Base-by-base conservation (phyloP, 2,797 vertebrate species). In the Syngnathus acus region DNA sequence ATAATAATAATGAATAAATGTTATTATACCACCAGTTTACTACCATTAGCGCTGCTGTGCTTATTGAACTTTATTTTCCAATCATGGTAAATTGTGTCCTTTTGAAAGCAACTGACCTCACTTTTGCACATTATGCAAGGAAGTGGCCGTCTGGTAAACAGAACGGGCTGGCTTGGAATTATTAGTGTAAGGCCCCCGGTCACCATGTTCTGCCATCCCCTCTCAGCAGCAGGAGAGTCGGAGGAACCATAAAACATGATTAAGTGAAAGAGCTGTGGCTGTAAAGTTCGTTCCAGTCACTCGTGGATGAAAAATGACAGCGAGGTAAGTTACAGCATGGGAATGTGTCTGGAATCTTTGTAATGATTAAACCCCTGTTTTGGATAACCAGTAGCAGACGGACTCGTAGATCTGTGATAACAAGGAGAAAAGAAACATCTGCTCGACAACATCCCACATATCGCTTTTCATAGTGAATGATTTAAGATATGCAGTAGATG, bases 171-270 rank as follows among this genome's bases (percentile, higher is more conserved):
- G 69, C 84, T 80, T 74, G 76, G 83, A 86, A 84, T 83, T 83
- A 83, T 86, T 83, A 79, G 81, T 82, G 75, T 72, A 86, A 78
- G 79, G 78, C 72, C 82, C 73, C 45, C 38, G 71, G 69, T 78
- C 16, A 32, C 78, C 72, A 66, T 68, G 77, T 79, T 75, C 77
- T 80, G 81, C 82, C 82, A 84, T 81, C 82, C 76, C 72, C 68
- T 66, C 72, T 77, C 50, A 37, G 71, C 65, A 65, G 79, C 61
- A 39, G 11, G 59, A 68, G 78, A 79, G 81, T 85, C 81, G 76
- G 59, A 77, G 75, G 54, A 78, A 80, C 80, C 80, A 84, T 89
- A 89, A 88, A 89, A 88, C 82, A 84, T 88, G 88, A 91, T 88
- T 81, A 86, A 89, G 79, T 85, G 78, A 74, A 79, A 65, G 77